phyloP scores from a whole-genome alignment of 2,797 vertebrate species.

The Channallabes apus region DNA sequence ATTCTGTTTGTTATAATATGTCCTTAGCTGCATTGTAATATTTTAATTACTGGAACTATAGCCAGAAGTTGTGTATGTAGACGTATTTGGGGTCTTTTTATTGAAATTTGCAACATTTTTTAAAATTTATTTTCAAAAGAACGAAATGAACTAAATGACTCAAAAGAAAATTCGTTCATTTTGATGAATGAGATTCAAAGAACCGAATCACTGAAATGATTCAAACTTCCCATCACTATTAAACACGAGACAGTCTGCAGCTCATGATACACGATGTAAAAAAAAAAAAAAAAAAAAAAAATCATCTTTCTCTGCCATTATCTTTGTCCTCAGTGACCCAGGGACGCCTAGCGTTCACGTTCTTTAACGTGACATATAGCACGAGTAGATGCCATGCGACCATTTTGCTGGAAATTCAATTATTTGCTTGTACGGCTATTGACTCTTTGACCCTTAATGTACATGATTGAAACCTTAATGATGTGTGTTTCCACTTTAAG shows the following conservation, averaged over 20 bases:
- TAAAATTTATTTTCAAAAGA: no score
- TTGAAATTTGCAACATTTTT: no score
- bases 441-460: conserved; percentile 57
- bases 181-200: no score
- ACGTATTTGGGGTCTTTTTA: no score
- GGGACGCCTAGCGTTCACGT: conserved; percentile 59
- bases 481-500: conserved; percentile 30
- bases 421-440: conserved; percentile 62
- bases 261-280: background rate
- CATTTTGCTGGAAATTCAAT: conserved; percentile 62
- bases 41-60: no score
- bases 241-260: background rate
- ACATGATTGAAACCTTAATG: conserved; percentile 40
- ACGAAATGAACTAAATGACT: no score
- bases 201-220: no score
- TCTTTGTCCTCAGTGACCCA: background rate
- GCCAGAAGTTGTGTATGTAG: no score
- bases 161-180: no score
- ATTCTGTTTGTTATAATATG: no score
- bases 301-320: background rate
- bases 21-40: no score
- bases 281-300: no score
- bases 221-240: background rate
- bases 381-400: conserved; percentile 36
- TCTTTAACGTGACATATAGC: conserved; percentile 73